A percentile compares a stretch with the other conserved stretches of the same genome.
phyloP scores from a whole-genome alignment of 2,113 vertebrate genomes.

The Scatophagus argus region DNA sequence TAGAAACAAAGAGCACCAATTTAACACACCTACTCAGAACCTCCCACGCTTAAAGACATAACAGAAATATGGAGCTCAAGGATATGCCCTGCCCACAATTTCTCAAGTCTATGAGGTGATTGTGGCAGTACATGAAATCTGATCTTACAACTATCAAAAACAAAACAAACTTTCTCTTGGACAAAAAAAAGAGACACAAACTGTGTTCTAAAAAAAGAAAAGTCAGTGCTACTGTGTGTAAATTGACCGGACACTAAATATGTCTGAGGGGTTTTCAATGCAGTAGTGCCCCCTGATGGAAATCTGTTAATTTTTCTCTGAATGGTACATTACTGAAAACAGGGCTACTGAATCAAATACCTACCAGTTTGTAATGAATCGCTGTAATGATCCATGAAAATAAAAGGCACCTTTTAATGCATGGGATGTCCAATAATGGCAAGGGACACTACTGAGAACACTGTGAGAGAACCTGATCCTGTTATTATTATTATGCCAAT shows the following conservation, averaged over 20 bases:
- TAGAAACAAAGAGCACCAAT: constrained; percentile 54
- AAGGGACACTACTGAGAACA: neutral
- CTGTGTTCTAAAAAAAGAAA: neutral
- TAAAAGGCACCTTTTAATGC: neutral
- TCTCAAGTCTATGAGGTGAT: neutral
- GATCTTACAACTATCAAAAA: neutral
- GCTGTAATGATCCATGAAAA: neutral
- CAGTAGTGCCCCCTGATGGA: constrained; percentile 80
- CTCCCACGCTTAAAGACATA: constrained; percentile 27
- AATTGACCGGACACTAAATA: neutral
- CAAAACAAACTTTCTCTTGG: neutral
- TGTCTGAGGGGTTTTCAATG: constrained; percentile 56
- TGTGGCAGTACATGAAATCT: neutral
- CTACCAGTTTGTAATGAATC: neutral
- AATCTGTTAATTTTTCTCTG: constrained; percentile 37
- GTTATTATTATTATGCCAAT: neutral
- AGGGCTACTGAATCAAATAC: neutral
- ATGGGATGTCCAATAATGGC: neutral
- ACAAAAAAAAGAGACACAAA: neutral
- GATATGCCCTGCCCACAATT: constrained; percentile 32
- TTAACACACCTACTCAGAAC: constrained; percentile 60
- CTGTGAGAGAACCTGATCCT: neutral
- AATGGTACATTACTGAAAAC: constrained; percentile 6
- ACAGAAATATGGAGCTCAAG: constrained; percentile 14
- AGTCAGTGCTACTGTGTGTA: neutral